These are phyloP conservation scores for Hemiprocne comata DNA, from an alignment of 2,113 vertebrate genomes.

Conservation along the genomic window DNA sequence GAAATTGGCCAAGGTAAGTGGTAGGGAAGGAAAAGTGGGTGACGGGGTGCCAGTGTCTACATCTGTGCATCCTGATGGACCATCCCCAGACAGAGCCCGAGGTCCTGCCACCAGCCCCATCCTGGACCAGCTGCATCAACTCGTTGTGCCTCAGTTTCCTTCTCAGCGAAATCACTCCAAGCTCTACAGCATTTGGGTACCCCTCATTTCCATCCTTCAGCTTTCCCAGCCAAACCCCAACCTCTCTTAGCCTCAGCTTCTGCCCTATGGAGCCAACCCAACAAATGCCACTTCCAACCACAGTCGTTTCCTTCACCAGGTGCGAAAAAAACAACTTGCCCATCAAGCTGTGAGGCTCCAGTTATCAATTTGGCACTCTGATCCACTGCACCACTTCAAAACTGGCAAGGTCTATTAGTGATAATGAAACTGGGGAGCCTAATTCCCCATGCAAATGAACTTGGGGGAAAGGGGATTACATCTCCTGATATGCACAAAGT, in stretches of 20 bases:
- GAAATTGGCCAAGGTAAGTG: fast-evolving
- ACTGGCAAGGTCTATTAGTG: slow-evolving; percentile 9
- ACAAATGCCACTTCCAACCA: neutral
- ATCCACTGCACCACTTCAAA: neutral
- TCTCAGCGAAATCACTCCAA: neutral
- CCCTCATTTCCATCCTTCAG: neutral
- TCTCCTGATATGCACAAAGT: neutral
- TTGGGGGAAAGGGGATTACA: neutral
- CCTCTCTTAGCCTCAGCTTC: fast-evolving
- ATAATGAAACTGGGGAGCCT: slow-evolving; percentile 55
- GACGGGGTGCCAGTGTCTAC: no score
- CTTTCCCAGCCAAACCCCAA: no score
- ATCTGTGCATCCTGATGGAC: neutral
- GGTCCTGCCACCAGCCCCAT: fast-evolving
- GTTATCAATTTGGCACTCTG: neutral
- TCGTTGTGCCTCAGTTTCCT: neutral
- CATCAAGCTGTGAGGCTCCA: neutral
- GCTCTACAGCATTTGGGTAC: neutral
- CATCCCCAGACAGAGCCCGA: fast-evolving
- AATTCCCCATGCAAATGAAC: slow-evolving; percentile 42
- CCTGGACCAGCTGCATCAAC: fast-evolving
- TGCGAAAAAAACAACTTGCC: fast-evolving
- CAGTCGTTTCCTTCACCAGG: neutral
- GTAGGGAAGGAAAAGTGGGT: neutral
- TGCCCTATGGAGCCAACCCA: neutral